Percentiles rank a stretch among this genome's conserved stretches.
These are phyloP conservation scores for Sebastes cheni DNA, from an alignment of 2,797 vertebrate species.

Conservation along the genomic window DNA sequence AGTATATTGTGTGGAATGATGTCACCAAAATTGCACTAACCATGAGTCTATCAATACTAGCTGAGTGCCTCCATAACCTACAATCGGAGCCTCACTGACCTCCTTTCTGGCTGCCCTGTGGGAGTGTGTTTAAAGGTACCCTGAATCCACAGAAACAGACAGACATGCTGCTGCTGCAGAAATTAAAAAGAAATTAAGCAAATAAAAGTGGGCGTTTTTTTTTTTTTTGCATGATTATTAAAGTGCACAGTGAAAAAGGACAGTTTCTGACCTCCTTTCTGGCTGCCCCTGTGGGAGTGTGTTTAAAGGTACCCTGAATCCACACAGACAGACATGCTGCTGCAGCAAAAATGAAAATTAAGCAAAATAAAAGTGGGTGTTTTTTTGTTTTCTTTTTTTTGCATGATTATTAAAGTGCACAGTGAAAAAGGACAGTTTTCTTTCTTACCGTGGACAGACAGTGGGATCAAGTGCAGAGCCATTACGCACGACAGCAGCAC, in stretches of 20 bases:
- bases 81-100: conserved; percentile 71
- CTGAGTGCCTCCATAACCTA: conserved; percentile 60
- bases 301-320: conserved; percentile 17
- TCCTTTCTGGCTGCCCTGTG: conserved; percentile 59
- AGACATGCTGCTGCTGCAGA: conserved; percentile 25
- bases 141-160: conserved; percentile 11
- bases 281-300: conserved; percentile 51
- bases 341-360: background rate
- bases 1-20: background rate
- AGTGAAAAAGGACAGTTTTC: background rate
- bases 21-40: background rate
- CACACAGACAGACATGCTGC: conserved; percentile 23
- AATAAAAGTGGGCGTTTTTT: background rate
- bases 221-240: background rate
- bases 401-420: background rate
- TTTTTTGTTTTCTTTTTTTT: background rate
- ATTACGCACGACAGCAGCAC: conserved; percentile 75
- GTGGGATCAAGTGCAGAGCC: conserved; percentile 72
- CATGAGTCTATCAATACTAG: background rate
- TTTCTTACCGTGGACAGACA: conserved; percentile 77
- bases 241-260: background rate
- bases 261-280: conserved; percentile 67
- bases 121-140: conserved; percentile 40
- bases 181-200: background rate
- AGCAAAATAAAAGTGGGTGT: background rate